A percentile compares a stretch with the other conserved stretches of the same genome.
Evolutionary conservation across 1,140 invertebrate genomes (phyloP).

Genomic region (Diorhabda carinulata): DNA sequence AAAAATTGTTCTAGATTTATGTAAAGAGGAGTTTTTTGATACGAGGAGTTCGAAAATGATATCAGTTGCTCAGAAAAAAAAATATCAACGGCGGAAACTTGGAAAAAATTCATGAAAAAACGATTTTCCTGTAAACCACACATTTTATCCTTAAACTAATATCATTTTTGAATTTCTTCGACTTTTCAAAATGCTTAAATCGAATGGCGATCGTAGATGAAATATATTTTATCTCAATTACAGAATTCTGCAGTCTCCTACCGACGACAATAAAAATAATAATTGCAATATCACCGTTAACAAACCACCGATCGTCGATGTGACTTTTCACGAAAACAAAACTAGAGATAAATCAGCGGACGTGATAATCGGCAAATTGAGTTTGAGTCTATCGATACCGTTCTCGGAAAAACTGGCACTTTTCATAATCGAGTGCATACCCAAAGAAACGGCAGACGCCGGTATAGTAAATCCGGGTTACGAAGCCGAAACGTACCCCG

Average conservation of each 20-base stretch:
- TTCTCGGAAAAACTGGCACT: constrained; percentile 65
- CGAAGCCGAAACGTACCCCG: constrained; percentile 43
- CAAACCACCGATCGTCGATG: constrained; percentile 63
- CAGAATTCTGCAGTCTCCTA: constrained; percentile 67
- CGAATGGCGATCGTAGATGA: too few relatives aligned
- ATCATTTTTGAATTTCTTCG: too few relatives aligned
- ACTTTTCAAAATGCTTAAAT: too few relatives aligned
- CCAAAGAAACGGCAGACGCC: constrained; percentile 53
- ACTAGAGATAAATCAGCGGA: constrained; percentile 62
- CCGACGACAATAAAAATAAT: constrained; percentile 55
- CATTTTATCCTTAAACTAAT: too few relatives aligned
- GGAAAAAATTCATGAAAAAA: too few relatives aligned
- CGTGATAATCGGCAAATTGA: constrained; percentile 66
- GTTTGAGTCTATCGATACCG: constrained; percentile 69
- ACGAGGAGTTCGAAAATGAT: too few relatives aligned
- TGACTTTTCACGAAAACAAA: constrained; percentile 61
- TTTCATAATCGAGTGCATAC: constrained; percentile 66
- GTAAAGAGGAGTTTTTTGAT: too few relatives aligned
- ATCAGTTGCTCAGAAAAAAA: too few relatives aligned
- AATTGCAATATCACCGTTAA: constrained; percentile 61
- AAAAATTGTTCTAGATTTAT: too few relatives aligned
- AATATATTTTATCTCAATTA: constrained; percentile 22
- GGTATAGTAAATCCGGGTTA: constrained; percentile 68
- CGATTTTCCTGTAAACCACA: too few relatives aligned
- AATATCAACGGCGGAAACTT: too few relatives aligned